Base-by-base conservation (phyloP, 2,113 vertebrate species). In the Saguinus imperator region DNA sequence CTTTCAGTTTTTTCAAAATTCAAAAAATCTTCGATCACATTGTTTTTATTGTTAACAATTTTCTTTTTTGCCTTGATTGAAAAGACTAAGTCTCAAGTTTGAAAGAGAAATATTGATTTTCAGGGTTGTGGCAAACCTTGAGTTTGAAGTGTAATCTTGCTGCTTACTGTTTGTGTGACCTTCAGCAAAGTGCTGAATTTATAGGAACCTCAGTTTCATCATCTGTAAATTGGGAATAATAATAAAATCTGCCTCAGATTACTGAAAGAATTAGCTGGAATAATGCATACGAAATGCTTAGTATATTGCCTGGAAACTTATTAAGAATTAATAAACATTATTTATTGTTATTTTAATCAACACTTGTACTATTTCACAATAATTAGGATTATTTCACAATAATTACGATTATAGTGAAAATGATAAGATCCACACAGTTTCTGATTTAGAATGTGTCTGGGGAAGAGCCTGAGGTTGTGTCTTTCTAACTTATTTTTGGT, bases 231-330 rank as follows among this genome's bases (percentile, higher is more conserved):
- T 50, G 64, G 61, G 58, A 82, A 75, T 89, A 57, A 75, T 66
- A 57, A 73, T 50, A 86, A 87, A 88, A 40, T 45, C 52, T 72
- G 10, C 52, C 40, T 86, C 35, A 55, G 73, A 75, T 86, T 29
- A n/a, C 58, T 82, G 58, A 92, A 20, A 66, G 76, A 77, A 92
- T 83, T 58, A 79, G 43, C 91, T 81, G 29, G 92, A 96, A 66
- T 72, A 77, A 76, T 37, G 43, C 64, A 50, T 48, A 43, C 21
- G 37, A 93, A 73, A 18, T 68, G 23, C 40, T 87, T 58, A 79
- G 29, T 52, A 85, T 87, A 86, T 95, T 92, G 85, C 80, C 45
- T 89, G 29, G 45, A 92, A 95, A 90, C 32, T 68, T 86, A 48
- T 37, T 90, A 64, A 57, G 66, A 50, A 64, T 14, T 77, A 72